phyloP scores from a whole-genome alignment of 2,113 vertebrate genomes.

The Cyanoramphus novaezelandiae region DNA sequence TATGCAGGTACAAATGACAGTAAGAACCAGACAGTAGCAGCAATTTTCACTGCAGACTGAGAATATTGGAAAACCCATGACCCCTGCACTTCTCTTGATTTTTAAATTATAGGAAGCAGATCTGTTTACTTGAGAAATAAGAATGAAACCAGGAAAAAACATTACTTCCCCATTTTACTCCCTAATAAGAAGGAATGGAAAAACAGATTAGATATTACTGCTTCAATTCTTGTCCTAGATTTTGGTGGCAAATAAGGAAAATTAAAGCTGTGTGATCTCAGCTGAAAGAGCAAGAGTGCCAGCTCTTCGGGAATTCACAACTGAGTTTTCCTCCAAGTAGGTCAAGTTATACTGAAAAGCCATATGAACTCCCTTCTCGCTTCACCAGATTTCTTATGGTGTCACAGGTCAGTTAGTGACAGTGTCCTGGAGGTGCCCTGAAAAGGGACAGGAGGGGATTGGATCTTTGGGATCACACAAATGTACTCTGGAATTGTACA shows the following conservation, averaged over 20 bases:
- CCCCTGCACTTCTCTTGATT: not conserved
- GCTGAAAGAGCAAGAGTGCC: not conserved
- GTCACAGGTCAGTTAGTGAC: not conserved
- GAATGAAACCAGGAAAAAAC: not conserved
- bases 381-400: not conserved
- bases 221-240: not conserved
- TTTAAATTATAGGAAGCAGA: not conserved
- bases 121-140: not conserved
- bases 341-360: not conserved
- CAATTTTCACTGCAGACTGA: not conserved
- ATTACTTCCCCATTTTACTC: not conserved
- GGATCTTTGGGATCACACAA: not conserved
- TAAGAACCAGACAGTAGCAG: not conserved
- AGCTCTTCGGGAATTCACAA: not conserved
- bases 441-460: not conserved
- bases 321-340: not conserved
- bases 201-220: not conserved
- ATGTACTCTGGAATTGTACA: not conserved
- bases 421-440: not conserved
- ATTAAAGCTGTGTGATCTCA: not conserved
- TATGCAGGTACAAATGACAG: not conserved
- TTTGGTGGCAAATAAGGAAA: not conserved
- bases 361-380: not conserved
- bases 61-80: not conserved
- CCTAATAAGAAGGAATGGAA: not conserved